Evolutionary conservation across 2,797 vertebrate species (phyloP).

Genomic region (Microctenopoma stevenorrisi): DNA sequence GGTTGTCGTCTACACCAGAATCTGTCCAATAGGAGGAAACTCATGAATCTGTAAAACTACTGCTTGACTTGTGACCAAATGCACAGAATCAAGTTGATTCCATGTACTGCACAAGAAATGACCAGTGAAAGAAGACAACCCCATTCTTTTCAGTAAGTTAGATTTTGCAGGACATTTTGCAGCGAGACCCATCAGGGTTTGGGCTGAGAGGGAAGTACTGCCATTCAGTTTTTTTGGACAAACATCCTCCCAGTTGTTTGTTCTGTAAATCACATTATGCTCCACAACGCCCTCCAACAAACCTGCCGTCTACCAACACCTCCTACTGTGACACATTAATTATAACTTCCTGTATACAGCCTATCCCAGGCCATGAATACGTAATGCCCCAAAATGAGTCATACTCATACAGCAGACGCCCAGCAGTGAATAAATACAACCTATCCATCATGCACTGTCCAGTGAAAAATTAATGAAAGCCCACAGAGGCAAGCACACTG

Average conservation of each 20-base stretch:
- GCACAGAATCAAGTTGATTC: conserved; percentile 10
- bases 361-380: conserved; percentile 99
- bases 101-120: conserved; percentile 5
- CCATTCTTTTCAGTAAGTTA: not conserved
- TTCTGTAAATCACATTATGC: conserved; percentile 91
- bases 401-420: conserved; percentile 95
- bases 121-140: not conserved
- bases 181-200: conserved; percentile 21
- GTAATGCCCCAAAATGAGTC: conserved; percentile 98
- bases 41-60: conserved; percentile 25
- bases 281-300: conserved; percentile 91
- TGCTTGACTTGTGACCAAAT: conserved; percentile 24
- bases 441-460: conserved; percentile 92
- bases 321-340: conserved; percentile 97
- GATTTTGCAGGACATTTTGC: conserved; percentile 27
- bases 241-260: conserved; percentile 83
- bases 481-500: conserved; percentile 77
- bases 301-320: conserved; percentile 87
- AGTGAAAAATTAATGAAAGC: conserved; percentile 96
- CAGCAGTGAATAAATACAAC: conserved; percentile 98
- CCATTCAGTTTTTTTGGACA: conserved; percentile 65
- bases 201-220: conserved; percentile 24
- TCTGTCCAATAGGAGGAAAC: conserved; percentile 19
- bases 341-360: conserved; percentile 94
- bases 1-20: conserved; percentile 15